Evolutionary conservation across 2,113 vertebrate genomes (phyloP).

Genomic region (Piprites chloris): DNA sequence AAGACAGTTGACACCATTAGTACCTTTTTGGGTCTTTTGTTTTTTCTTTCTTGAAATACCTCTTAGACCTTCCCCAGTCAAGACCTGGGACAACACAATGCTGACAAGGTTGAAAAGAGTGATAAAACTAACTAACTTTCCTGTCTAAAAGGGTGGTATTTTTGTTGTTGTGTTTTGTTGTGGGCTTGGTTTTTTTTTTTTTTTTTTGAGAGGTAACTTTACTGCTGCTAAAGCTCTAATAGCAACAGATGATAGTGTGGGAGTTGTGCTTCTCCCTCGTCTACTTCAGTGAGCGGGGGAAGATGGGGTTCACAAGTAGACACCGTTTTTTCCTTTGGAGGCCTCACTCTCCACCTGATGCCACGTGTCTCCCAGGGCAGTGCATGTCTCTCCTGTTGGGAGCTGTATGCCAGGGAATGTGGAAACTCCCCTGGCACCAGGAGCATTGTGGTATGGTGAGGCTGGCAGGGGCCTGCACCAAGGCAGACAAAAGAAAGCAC

Average conservation of each 20-base stretch:
- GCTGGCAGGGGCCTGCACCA: not conserved
- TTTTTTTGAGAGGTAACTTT: conserved; percentile 24
- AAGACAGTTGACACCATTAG: conserved; percentile 7
- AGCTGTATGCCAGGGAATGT: not conserved
- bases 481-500: not conserved
- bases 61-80: not conserved
- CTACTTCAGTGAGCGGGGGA: conserved; percentile 25
- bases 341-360: not conserved
- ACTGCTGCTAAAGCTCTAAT: conserved; percentile 32
- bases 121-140: not conserved
- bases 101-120: conserved; percentile 3
- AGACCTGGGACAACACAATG: not conserved
- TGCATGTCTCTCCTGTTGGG: not conserved
- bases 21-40: not conserved
- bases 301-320: not conserved
- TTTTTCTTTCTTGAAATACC: not conserved
- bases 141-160: conserved; percentile 6
- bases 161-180: not conserved
- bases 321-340: not conserved
- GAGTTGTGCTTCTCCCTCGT: conserved; percentile 7
- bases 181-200: not conserved
- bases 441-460: not conserved
- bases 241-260: conserved; percentile 59
- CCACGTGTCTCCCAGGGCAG: not conserved
- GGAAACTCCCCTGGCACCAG: accelerated